These are phyloP conservation scores for Gobius niger DNA, from an alignment of 2,113 vertebrate genomes.

Conservation along the genomic window DNA sequence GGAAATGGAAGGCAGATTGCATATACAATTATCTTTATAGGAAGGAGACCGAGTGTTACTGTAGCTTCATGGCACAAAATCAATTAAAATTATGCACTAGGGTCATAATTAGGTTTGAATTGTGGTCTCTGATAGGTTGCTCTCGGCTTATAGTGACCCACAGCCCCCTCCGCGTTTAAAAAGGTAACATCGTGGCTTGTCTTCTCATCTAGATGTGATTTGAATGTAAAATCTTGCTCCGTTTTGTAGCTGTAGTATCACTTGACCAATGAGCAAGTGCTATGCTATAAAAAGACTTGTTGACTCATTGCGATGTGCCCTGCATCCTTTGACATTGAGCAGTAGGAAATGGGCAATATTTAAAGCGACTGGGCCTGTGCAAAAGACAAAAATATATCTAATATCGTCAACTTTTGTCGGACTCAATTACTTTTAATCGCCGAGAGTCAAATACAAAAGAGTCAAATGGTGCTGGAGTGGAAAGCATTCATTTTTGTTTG, in stretches of 20 bases:
- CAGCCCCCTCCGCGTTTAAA: neutral
- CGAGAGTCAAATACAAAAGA: no score
- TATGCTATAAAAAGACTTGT: constrained; percentile 6
- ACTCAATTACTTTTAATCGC: no score
- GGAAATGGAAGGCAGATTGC: neutral
- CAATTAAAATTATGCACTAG: neutral
- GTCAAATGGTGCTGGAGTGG: no score
- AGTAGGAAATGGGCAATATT: neutral
- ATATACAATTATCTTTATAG: neutral
- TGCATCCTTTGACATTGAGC: constrained; percentile 2
- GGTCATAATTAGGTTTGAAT: neutral
- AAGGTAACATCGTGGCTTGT: neutral
- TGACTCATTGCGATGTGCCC: neutral
- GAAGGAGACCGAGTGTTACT: neutral
- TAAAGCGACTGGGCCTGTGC: neutral
- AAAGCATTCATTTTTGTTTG: no score
- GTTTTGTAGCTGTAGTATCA: neutral
- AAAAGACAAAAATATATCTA: no score
- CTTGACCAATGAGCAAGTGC: neutral
- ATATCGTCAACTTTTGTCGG: no score
- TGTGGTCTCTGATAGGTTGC: neutral
- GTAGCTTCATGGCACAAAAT: neutral
- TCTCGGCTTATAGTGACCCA: neutral
- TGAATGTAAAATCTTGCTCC: neutral
- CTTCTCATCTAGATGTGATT: neutral